Conservation (phyloP, 2,888 invertebrate species). For the Protonemura montana region DNA sequence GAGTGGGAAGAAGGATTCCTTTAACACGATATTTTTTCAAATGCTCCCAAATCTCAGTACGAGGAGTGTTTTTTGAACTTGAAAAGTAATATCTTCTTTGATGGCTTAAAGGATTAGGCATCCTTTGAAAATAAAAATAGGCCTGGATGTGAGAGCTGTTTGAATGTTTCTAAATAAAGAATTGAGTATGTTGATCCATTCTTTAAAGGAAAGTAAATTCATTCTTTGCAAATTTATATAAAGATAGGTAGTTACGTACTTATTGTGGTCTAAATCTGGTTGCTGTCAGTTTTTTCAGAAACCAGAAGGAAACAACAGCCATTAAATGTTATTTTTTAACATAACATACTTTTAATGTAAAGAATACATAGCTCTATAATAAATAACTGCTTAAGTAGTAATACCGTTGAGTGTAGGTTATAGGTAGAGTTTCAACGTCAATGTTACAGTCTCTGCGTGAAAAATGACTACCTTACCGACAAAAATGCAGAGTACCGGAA, state of each 20-base stretch:
- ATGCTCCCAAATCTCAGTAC: background rate
- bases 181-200: no score
- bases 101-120: background rate
- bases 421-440: no score
- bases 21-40: background rate
- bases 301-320: no score
- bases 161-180: background rate
- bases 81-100: background rate
- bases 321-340: background rate
- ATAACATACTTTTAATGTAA: background rate
- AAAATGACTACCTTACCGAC: no score
- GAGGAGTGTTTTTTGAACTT: background rate
- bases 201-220: no score
- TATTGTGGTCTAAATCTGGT: no score
- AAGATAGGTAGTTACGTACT: no score
- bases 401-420: no score
- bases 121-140: background rate
- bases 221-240: no score
- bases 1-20: background rate
- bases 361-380: background rate
- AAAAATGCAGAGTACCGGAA: no score
- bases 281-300: background rate
- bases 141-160: no score
- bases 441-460: no score
- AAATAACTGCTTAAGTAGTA: background rate